A percentile compares a stretch with the other conserved stretches of the same genome.
Conservation (phyloP, 2,888 invertebrate genomes). For the Napeogenes sylphis region DNA sequence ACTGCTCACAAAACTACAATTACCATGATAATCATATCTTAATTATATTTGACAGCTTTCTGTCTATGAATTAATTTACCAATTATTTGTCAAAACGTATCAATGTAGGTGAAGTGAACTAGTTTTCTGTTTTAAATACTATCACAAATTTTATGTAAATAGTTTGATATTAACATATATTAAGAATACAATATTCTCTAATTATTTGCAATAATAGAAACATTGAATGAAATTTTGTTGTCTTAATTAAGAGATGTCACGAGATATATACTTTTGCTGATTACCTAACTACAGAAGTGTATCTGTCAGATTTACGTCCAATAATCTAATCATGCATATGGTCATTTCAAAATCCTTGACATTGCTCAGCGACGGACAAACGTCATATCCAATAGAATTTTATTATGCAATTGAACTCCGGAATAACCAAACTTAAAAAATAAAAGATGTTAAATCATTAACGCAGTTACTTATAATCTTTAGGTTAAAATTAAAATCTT, state of each 20-base stretch:
- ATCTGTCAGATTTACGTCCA: neutral
- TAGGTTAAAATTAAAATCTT: too few relatives aligned
- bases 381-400: too few relatives aligned
- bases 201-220: neutral
- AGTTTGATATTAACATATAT: neutral
- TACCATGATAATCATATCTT: neutral
- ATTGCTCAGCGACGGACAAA: too few relatives aligned
- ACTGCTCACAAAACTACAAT: constrained; percentile 7
- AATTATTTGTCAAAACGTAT: too few relatives aligned
- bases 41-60: neutral
- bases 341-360: too few relatives aligned
- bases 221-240: neutral
- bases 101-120: too few relatives aligned
- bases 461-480: too few relatives aligned
- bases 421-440: too few relatives aligned
- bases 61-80: too few relatives aligned
- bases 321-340: neutral
- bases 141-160: neutral
- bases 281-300: constrained; percentile 4
- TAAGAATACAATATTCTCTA: neutral
- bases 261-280: neutral
- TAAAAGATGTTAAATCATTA: too few relatives aligned
- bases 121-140: neutral
- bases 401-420: too few relatives aligned
- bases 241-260: neutral